These are phyloP conservation scores for Ammodramus savannarum DNA, from an alignment of 2,113 vertebrate species.

Conservation along the genomic window DNA sequence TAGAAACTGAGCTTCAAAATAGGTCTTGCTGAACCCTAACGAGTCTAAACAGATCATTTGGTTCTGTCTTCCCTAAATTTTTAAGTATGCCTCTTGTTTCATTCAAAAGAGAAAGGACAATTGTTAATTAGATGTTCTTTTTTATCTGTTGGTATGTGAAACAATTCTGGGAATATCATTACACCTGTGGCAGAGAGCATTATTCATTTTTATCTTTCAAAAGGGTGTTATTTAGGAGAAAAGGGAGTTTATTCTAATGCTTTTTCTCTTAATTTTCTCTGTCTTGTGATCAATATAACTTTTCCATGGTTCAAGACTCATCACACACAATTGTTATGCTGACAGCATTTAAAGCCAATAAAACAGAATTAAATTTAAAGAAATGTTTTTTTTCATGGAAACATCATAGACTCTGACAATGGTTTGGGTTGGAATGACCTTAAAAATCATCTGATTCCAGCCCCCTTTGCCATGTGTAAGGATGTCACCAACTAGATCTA, in stretches of 20 bases:
- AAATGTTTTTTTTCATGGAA: neutral
- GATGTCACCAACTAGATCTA: neutral
- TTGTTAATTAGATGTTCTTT: neutral
- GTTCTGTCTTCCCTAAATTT: neutral
- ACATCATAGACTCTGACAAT: neutral
- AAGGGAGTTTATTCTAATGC: neutral
- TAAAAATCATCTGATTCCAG: neutral
- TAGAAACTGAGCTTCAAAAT: conserved; percentile 7
- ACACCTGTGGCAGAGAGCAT: neutral
- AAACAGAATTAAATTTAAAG: neutral
- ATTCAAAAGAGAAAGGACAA: neutral
- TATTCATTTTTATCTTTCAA: neutral
- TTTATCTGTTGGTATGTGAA: neutral
- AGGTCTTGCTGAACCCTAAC: neutral
- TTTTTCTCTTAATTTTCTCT: neutral
- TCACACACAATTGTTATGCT: neutral
- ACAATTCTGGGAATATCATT: neutral
- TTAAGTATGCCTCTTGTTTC: neutral
- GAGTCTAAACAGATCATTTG: neutral
- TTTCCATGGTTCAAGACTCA: neutral
- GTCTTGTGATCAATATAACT: neutral
- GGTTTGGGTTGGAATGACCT: neutral
- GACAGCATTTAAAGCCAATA: neutral
- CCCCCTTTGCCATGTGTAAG: too few species aligned
- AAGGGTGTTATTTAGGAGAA: neutral